Evolutionary conservation across 2,888 invertebrate species (phyloP).

Genomic region (Noctua fimbriata): DNA sequence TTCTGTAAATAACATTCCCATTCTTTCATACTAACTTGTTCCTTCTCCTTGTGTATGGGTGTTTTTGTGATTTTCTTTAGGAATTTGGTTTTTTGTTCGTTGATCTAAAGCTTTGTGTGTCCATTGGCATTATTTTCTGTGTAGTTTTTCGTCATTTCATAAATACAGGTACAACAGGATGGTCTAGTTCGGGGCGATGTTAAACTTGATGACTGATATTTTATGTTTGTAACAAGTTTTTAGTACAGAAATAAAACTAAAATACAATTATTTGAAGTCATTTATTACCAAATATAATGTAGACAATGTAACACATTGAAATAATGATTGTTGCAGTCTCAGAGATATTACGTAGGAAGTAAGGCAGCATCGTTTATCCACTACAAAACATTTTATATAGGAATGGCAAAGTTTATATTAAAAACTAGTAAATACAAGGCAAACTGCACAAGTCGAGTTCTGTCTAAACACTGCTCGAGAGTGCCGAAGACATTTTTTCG

Average conservation of each 20-base stretch:
- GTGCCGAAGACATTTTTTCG: constrained; percentile 69
- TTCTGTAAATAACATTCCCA: constrained; percentile 23
- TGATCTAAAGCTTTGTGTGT: background rate
- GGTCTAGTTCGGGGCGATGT: background rate
- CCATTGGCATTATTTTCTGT: background rate
- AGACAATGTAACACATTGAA: constrained; percentile 63
- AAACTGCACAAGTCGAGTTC: constrained; percentile 61
- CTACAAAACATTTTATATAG: constrained; percentile 64
- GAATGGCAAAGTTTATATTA: constrained; percentile 65
- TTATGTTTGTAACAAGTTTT: background rate
- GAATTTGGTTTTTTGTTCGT: background rate
- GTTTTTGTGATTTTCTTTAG: background rate
- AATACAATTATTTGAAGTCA: constrained; percentile 62
- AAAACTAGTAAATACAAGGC: constrained; percentile 64
- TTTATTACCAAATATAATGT: constrained; percentile 69
- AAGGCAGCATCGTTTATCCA: constrained; percentile 58
- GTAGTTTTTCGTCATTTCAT: background rate
- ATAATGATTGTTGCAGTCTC: constrained; percentile 64
- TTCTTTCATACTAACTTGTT: constrained; percentile 14
- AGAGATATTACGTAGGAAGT: constrained; percentile 60
- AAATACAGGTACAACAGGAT: background rate
- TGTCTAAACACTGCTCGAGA: constrained; percentile 49
- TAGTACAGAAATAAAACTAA: constrained; percentile 56
- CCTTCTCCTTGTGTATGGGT: background rate
- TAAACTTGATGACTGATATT: background rate